Conservation (phyloP, 2,113 vertebrate species). For the Empidonax traillii region DNA sequence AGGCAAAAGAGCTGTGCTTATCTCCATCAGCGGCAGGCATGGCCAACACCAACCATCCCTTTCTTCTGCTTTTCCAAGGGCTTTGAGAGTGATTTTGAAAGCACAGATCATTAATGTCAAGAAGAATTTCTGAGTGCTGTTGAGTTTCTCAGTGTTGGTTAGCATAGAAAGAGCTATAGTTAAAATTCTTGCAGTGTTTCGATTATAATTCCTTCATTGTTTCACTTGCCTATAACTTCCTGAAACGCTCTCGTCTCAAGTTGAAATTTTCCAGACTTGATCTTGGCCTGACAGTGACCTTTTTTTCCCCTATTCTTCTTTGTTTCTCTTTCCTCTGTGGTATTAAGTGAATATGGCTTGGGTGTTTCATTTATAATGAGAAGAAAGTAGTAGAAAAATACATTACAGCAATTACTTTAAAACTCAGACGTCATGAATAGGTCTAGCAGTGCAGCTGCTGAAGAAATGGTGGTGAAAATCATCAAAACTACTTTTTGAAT, state of each 20-base stretch:
- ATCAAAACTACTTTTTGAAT: background rate
- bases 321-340: constrained; percentile 5
- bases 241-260: background rate
- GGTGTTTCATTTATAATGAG: background rate
- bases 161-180: background rate
- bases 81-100: background rate
- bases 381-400: constrained; percentile 16
- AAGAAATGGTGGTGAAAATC: background rate
- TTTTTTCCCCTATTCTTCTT: background rate
- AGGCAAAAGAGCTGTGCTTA: background rate
- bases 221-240: constrained; percentile 37
- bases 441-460: background rate
- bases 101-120: background rate
- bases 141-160: background rate
- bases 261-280: constrained; percentile 40
- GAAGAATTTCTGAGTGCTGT: background rate
- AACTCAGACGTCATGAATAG: background rate
- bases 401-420: background rate
- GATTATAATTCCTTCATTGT: constrained; percentile 15
- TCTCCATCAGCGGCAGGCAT: background rate
- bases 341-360: background rate
- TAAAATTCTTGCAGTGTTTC: constrained; percentile 4
- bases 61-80: background rate
- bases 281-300: constrained; percentile 38
- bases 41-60: background rate